Evolutionary conservation across 37 sponge, comb jelly and placozoan genomes (phyloP).

Genomic region (Aphrocallistes beatrix): DNA sequence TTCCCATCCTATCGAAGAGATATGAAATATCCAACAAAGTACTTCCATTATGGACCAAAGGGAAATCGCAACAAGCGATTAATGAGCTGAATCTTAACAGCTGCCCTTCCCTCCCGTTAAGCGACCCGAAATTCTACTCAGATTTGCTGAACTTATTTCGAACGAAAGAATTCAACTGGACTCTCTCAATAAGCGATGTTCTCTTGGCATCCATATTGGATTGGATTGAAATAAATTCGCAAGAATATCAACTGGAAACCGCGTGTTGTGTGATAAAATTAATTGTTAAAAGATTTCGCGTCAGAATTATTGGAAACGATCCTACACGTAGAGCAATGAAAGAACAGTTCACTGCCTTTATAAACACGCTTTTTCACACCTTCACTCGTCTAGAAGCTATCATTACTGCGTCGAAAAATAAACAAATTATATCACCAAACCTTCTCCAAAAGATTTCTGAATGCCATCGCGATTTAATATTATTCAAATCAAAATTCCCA

Average conservation of each 20-base stretch:
- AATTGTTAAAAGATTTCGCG: not conserved
- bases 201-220: not conserved
- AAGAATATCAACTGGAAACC: not conserved
- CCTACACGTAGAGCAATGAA: not conserved
- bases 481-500: constrained; percentile 5
- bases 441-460: not conserved
- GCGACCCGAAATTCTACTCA: not conserved
- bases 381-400: not conserved
- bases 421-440: not conserved
- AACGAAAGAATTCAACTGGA: constrained; percentile 7
- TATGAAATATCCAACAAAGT: not conserved
- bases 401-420: not conserved
- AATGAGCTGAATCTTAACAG: not conserved
- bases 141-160: not conserved
- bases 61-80: not conserved
- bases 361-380: not conserved
- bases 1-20: not conserved
- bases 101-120: not conserved
- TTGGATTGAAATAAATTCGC: not conserved
- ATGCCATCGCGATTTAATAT: constrained; percentile 7
- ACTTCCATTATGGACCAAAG: not conserved
- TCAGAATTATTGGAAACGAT: not conserved
- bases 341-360: not conserved
- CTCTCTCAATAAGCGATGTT: not conserved
- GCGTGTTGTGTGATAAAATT: not conserved